A percentile compares a stretch with the other conserved stretches of the same genome.
phyloP scores from a whole-genome alignment of 2,113 vertebrate species.

The Cyprinodon variegatus region DNA sequence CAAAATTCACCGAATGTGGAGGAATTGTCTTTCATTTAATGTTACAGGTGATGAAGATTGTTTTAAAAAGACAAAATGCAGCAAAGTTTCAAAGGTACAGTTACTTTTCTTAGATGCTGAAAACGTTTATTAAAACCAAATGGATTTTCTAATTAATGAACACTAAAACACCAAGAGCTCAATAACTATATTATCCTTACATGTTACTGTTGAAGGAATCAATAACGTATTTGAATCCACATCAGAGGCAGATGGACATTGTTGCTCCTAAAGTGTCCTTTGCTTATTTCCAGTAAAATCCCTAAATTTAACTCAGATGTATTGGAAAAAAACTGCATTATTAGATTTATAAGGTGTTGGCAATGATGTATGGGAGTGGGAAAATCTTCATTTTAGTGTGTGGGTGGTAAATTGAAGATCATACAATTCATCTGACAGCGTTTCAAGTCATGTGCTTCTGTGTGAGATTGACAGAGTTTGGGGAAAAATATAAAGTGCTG shows the following conservation, averaged over 20 bases:
- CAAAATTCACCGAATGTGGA: no score
- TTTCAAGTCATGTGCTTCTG: slow-evolving; percentile 13
- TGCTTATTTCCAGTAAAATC: slow-evolving; percentile 1
- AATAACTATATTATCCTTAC: neutral
- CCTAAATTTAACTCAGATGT: neutral
- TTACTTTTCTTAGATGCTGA: no score
- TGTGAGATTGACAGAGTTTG: slow-evolving; percentile 14
- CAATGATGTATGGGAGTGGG: slow-evolving; percentile 4
- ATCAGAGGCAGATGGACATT: neutral
- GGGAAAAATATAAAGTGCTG: slow-evolving; percentile 14
- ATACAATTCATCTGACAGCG: neutral
- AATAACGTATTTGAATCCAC: neutral
- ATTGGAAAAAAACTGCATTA: neutral
- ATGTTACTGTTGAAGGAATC: no score
- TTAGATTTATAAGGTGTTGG: neutral
- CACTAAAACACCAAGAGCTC: neutral
- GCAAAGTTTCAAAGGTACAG: no score
- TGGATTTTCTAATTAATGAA: neutral
- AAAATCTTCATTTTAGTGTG: neutral
- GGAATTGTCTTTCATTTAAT: no score
- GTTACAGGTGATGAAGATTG: no score
- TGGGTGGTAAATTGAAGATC: slow-evolving; percentile 1
- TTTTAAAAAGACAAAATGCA: no score
- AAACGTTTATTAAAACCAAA: neutral
- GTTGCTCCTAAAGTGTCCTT: slow-evolving; percentile 1